Evolutionary conservation across 2,888 invertebrate genomes (phyloP), one percentile per base, ranked within the genome.

Genomic region (Empis stercorea): DNA sequence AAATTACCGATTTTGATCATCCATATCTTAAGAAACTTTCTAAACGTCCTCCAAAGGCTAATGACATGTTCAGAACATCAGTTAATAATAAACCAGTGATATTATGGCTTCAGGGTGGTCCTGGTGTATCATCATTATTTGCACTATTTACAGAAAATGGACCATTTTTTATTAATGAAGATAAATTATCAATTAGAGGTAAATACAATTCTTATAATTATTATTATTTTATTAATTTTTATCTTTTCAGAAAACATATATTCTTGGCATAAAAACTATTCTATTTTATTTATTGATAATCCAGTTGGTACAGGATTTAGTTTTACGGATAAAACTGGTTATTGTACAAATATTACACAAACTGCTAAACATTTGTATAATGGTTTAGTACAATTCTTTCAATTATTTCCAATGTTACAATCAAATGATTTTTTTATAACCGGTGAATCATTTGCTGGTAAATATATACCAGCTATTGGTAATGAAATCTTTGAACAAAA

Each of bases 251-350:
- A 58, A 30, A 85, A 86, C 63, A 81, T 84, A 56, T 63, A 74
- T 55, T 75, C 78, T 0, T 81, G 80, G 81, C 76, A 76, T 51
- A 74, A 72, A 51, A 76, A 76, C 51, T 79, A 77, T 58, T 77
- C 78, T 7, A 68, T 94, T 38, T 76, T 95, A 46, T 95, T 87
- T 63, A 84, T 95, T 47, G 94, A 95, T 64, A 94, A 91, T 66
- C 94, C 94, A 0, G 94, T 88, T 1, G 91, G 92, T 2, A 85
- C 91, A 3, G 94, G 94, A 0, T 95, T 84, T 62, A 93, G 93
- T 68, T 93, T 91, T 59, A 91, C 93, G 0, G 76, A 80, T 4
- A 68, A 76, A 16, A 75, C 67, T 47, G 92, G 93, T 0, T 93
- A 85, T 66, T 84, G 85, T 10, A 77, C 71, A 6, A 82, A 87